A percentile compares a stretch with the other conserved stretches of the same genome.
Evolutionary conservation across 2,888 invertebrate genomes (phyloP).

Genomic region (Antitype chi): DNA sequence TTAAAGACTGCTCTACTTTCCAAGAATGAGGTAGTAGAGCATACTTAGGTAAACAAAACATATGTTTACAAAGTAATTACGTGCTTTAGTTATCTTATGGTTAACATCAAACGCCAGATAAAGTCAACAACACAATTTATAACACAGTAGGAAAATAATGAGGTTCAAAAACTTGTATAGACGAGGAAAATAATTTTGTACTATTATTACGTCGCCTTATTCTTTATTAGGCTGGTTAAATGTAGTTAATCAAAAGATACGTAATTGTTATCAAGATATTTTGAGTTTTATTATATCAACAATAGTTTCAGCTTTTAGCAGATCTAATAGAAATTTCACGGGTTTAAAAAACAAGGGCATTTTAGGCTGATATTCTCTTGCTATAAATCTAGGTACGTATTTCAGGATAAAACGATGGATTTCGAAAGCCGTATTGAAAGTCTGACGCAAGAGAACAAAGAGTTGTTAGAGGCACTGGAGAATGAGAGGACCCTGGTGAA

Average conservation of each 20-base stretch:
- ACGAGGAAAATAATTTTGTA: background rate
- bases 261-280: constrained; percentile 16
- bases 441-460: constrained; percentile 87
- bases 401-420: constrained; percentile 84
- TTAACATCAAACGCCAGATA: constrained; percentile 40
- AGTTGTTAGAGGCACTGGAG: constrained; percentile 87
- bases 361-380: background rate
- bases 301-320: constrained; percentile 10
- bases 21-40: constrained; percentile 1
- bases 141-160: constrained; percentile 7
- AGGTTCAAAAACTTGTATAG: constrained; percentile 6
- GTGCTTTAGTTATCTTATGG: constrained; percentile 32
- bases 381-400: constrained; percentile 49
- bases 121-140: constrained; percentile 20
- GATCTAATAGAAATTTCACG: constrained; percentile 18
- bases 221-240: background rate
- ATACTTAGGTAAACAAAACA: constrained; percentile 9
- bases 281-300: constrained; percentile 7
- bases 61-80: constrained; percentile 37
- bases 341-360: background rate
- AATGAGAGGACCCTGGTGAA: constrained; percentile 89
- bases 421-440: constrained; percentile 86
- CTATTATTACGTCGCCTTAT: background rate
- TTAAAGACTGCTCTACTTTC: constrained; percentile 20
- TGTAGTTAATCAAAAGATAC: background rate